Conservation (phyloP, 2,888 invertebrate genomes). For the Ennomos erosarius region DNA sequence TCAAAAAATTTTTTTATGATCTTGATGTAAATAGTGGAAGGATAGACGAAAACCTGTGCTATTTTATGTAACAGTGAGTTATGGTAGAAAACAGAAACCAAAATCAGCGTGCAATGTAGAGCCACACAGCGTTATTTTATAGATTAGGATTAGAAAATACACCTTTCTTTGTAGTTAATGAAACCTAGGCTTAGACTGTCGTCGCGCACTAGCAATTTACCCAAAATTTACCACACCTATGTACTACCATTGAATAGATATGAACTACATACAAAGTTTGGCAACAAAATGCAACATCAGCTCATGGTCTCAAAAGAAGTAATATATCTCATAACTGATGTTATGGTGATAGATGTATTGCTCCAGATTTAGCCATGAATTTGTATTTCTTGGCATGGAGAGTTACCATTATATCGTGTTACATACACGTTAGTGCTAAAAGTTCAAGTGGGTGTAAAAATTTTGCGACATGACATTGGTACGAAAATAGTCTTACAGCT, state of each 20-base stretch:
- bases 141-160: too few species aligned
- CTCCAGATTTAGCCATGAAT: constrained; percentile 32
- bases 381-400: constrained; percentile 43
- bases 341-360: constrained; percentile 26
- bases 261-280: not conserved
- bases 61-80: too few species aligned
- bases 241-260: too few species aligned
- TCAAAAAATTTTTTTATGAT: not conserved
- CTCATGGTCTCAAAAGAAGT: constrained; percentile 4
- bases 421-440: constrained; percentile 46
- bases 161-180: too few species aligned
- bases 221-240: too few species aligned
- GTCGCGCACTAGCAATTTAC: too few species aligned
- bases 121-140: too few species aligned
- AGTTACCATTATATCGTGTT: constrained; percentile 43
- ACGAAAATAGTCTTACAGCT: constrained; percentile 71
- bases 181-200: too few species aligned
- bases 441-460: constrained; percentile 65
- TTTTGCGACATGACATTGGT: constrained; percentile 66
- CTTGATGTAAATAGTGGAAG: constrained; percentile 1
- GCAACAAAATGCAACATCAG: not conserved
- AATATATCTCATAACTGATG: constrained; percentile 23
- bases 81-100: too few species aligned
- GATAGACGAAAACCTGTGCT: not conserved
- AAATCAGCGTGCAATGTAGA: too few species aligned